These are phyloP conservation scores for Pseudorectes ferrugineus DNA, from an alignment of 2,113 vertebrate species.

Conservation along the genomic window DNA sequence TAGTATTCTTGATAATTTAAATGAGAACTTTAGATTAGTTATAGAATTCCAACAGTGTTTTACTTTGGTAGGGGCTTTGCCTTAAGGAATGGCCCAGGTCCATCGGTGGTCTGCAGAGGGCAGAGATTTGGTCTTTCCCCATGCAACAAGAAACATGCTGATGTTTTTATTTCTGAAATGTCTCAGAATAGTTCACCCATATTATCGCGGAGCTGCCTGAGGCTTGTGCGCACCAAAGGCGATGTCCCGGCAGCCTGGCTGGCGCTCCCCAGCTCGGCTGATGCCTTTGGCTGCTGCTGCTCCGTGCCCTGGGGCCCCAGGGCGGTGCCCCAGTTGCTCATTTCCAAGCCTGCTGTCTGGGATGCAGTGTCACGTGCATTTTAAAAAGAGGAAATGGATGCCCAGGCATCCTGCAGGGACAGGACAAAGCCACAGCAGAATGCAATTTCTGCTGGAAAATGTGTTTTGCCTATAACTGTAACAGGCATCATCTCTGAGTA, in stretches of 20 bases:
- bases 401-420: background rate
- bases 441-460: background rate
- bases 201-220: background rate
- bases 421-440: conserved; percentile 2
- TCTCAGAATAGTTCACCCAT: background rate
- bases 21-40: background rate
- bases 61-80: background rate
- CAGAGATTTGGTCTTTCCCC: background rate
- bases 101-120: background rate
- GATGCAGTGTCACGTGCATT: background rate
- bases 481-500: background rate
- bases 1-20: background rate
- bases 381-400: background rate
- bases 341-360: background rate
- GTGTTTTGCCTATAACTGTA: background rate
- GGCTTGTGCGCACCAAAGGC: fast-evolving
- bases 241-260: background rate
- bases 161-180: background rate
- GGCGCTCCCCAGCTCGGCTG: fast-evolving
- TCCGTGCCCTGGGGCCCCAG: background rate
- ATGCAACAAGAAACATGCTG: background rate
- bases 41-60: background rate
- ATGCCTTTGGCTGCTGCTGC: background rate
- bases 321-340: background rate
- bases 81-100: background rate